These are phyloP conservation scores for Rhopalosiphum maidis DNA, from an alignment of 1,140 invertebrate species.

Conservation along the genomic window DNA sequence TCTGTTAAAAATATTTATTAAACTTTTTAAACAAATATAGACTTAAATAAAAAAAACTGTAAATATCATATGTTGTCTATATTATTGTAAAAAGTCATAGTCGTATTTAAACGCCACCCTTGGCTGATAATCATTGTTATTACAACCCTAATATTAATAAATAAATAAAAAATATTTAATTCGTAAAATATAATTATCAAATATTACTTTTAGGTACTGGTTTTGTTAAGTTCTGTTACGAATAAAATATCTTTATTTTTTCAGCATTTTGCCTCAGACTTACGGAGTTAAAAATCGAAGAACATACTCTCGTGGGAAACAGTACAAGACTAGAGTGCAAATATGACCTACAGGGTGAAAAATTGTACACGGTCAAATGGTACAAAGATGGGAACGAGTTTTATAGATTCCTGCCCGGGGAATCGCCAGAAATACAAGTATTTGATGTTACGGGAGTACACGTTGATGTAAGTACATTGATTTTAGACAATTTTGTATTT, in stretches of 20 bases:
- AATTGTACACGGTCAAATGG: constrained; percentile 86
- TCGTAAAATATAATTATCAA: background rate
- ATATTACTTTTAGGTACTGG: too few species aligned
- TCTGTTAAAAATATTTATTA: background rate
- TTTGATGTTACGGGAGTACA: constrained; percentile 79
- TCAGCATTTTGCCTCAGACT: constrained; percentile 60
- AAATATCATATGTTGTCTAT: too few species aligned
- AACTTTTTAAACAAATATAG: too few species aligned
- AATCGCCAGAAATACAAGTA: constrained; percentile 75
- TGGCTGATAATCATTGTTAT: too few species aligned
- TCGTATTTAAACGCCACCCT: too few species aligned
- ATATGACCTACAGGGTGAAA: constrained; percentile 79
- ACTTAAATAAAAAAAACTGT: too few species aligned
- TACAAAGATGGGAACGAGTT: constrained; percentile 89
- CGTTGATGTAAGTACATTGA: constrained; percentile 77
- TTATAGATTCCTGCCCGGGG: constrained; percentile 80
- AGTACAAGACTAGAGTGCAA: constrained; percentile 69
- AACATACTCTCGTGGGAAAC: constrained; percentile 71
- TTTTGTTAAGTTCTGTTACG: background rate
- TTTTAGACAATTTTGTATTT: background rate
- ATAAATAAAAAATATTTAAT: background rate
- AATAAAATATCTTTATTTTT: constrained; percentile 25
- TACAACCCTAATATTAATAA: too few species aligned
- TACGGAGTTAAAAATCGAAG: constrained; percentile 71
- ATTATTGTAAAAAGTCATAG: too few species aligned